Conservation (phyloP, 2,797 vertebrate genomes). For the Myripristis murdjan region DNA sequence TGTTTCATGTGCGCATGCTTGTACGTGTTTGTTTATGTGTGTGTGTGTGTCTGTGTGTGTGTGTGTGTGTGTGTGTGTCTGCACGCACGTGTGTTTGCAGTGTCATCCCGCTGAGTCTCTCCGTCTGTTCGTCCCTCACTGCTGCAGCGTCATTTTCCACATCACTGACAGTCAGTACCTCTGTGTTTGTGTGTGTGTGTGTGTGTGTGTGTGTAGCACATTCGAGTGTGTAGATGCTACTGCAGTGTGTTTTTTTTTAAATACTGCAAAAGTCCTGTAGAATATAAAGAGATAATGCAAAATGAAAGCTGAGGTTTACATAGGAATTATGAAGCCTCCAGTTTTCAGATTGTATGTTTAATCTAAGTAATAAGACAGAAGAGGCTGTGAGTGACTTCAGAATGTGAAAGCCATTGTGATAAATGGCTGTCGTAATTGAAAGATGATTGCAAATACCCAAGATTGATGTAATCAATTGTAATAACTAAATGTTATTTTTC, state of each 20-base stretch:
- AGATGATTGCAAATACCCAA: background rate
- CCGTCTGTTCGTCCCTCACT: conserved; percentile 95
- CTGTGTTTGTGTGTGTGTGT: conserved; percentile 30
- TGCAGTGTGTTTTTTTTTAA: conserved; percentile 27
- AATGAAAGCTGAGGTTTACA: conserved; percentile 16
- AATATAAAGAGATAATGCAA: conserved; percentile 11
- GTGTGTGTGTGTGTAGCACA: conserved; percentile 1
- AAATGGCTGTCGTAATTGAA: no score
- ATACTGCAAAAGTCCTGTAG: background rate
- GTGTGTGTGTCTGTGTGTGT: no score
- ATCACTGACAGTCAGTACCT: conserved; percentile 95
- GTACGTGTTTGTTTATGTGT: conserved; percentile 32
- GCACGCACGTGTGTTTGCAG: conserved; percentile 77
- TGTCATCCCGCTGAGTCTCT: conserved; percentile 95
- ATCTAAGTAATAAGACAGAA: no score
- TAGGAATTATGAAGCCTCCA: background rate
- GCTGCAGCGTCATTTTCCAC: conserved; percentile 93
- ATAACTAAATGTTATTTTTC: background rate
- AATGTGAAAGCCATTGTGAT: conserved; percentile 3
- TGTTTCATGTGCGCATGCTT: conserved; percentile 12
- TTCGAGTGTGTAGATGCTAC: conserved; percentile 6
- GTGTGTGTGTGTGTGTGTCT: conserved; percentile 15
- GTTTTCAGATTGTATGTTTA: background rate
- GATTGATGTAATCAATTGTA: conserved; percentile 7
- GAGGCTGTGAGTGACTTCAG: no score